Evolutionary conservation across 2,888 invertebrate species (phyloP).

Genomic region (Drosophila paracracens): DNA sequence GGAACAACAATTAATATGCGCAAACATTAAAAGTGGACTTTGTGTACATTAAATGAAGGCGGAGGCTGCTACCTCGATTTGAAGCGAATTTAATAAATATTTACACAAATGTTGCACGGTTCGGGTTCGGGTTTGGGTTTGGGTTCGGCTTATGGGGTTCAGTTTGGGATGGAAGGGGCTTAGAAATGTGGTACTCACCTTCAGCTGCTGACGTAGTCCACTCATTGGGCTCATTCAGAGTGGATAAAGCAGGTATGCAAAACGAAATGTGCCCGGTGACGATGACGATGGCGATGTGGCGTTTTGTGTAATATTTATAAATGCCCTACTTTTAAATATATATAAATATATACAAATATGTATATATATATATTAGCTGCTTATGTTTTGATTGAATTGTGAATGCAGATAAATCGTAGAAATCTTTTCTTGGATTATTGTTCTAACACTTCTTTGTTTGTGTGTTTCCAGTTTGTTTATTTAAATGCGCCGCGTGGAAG

Average conservation of each 20-base stretch:
- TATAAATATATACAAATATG: neutral
- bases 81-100: slow-evolving; percentile 64
- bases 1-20: slow-evolving; percentile 51
- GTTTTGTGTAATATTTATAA: slow-evolving; percentile 66
- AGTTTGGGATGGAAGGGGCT: slow-evolving; percentile 15
- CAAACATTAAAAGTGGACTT: slow-evolving; percentile 34
- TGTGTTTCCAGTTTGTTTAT: slow-evolving; percentile 28
- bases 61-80: slow-evolving; percentile 46
- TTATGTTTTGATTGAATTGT: slow-evolving; percentile 11
- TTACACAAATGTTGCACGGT: slow-evolving; percentile 56
- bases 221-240: slow-evolving; percentile 85
- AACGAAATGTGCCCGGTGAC: slow-evolving; percentile 25
- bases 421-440: slow-evolving; percentile 18
- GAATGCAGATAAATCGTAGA: slow-evolving; percentile 2
- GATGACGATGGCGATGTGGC: slow-evolving; percentile 36
- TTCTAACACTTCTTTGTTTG: slow-evolving; percentile 21
- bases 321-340: slow-evolving; percentile 42
- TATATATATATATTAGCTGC: slow-evolving; percentile 1
- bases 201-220: slow-evolving; percentile 84
- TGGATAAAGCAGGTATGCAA: slow-evolving; percentile 38
- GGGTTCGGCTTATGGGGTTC: slow-evolving; percentile 20
- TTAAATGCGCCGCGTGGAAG: slow-evolving; percentile 45
- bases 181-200: slow-evolving; percentile 74
- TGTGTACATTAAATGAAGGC: slow-evolving; percentile 36
- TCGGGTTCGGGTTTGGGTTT: slow-evolving; percentile 26